Evolutionary conservation across 1,140 invertebrate species (phyloP).

Genomic region (Meloidogyne exigua): DNA sequence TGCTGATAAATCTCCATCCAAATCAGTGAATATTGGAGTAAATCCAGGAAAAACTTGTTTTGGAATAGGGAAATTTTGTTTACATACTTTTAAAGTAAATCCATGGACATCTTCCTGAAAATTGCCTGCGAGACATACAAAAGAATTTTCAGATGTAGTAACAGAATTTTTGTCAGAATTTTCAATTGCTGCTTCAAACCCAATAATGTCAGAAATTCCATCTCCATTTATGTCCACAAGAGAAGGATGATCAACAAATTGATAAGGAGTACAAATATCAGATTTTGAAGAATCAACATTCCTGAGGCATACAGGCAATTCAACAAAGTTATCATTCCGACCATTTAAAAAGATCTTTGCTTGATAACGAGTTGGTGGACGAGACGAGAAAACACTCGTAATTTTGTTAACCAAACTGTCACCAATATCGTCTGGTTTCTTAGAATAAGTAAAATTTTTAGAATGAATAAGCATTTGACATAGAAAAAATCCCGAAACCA

Average conservation of each 20-base stretch:
- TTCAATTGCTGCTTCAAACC: slow-evolving; percentile 41
- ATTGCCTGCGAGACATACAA: slow-evolving; percentile 26
- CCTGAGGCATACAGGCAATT: neutral
- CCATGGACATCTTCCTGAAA: neutral
- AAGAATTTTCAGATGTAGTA: neutral
- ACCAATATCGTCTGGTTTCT: neutral
- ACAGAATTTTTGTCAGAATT: neutral
- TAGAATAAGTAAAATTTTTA: neutral
- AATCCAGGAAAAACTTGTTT: slow-evolving; percentile 31
- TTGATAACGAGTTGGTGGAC: neutral
- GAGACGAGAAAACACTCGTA: neutral
- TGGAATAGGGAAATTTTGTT: slow-evolving; percentile 33
- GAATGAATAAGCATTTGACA: neutral
- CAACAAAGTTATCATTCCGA: neutral
- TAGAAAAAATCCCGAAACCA: neutral
- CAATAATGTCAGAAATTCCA: slow-evolving; percentile 52
- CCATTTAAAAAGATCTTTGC: neutral
- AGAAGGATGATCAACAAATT: slow-evolving; percentile 43
- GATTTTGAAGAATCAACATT: neutral
- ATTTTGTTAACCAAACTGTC: neutral
- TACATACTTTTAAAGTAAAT: slow-evolving; percentile 25
- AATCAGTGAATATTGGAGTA: slow-evolving; percentile 54
- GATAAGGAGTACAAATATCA: slow-evolving; percentile 7
- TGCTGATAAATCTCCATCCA: slow-evolving; percentile 51
- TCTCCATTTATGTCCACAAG: slow-evolving; percentile 58